phyloP scores from a whole-genome alignment of 2,888 invertebrate species.

The Cephus runcator region DNA sequence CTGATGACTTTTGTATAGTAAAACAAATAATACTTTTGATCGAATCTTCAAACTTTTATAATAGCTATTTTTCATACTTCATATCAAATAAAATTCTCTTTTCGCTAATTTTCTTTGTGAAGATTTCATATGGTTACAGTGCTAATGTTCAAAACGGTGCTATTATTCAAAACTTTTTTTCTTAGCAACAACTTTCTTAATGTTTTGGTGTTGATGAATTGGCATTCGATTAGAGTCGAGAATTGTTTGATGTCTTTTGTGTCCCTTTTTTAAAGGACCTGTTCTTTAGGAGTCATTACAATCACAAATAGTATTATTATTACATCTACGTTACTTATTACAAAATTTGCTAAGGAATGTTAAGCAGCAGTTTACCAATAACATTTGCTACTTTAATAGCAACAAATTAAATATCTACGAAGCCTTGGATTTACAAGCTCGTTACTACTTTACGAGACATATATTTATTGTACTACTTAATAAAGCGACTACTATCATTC shows the following conservation, averaged over 20 bases:
- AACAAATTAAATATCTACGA: background rate
- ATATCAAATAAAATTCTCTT: background rate
- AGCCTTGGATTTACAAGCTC: background rate
- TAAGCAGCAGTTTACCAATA: background rate
- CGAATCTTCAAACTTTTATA: background rate
- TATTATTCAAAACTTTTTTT: background rate
- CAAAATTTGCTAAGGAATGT: background rate
- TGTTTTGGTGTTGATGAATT: background rate
- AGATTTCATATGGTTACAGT: background rate
- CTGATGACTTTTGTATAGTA: too few species aligned
- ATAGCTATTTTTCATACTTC: background rate
- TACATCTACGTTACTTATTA: background rate
- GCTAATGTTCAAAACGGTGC: too few species aligned
- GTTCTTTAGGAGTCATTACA: background rate
- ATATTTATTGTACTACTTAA: background rate
- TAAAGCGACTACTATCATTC: background rate
- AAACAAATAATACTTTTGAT: too few species aligned
- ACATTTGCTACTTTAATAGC: background rate
- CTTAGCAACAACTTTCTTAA: background rate
- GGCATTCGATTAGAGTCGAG: background rate
- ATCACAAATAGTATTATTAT: background rate
- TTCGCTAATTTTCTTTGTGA: background rate
- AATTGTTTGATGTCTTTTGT: background rate
- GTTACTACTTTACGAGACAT: background rate
- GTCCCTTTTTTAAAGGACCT: background rate